phyloP scores from a whole-genome alignment of 2,113 vertebrate genomes.

The Muntiacus reevesi region DNA sequence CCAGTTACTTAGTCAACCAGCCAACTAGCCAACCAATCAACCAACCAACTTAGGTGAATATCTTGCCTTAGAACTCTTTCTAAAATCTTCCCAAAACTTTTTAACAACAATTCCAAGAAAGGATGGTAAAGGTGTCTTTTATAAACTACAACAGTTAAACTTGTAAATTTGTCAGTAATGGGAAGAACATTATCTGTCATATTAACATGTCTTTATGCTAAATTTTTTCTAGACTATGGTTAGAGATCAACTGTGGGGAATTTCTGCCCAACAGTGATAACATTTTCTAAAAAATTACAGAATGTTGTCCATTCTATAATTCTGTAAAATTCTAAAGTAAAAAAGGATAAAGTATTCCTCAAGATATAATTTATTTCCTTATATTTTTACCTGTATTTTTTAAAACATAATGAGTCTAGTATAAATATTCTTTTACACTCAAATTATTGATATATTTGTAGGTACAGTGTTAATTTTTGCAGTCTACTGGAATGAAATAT shows the following conservation, averaged over 20 bases:
- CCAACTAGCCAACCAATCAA: neutral
- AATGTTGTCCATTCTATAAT: neutral
- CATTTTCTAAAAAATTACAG: neutral
- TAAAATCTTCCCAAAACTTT: neutral
- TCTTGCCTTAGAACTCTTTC: neutral
- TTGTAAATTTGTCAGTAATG: neutral
- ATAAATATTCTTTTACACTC: neutral
- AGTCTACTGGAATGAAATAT: neutral
- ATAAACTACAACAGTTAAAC: neutral
- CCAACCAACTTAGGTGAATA: neutral
- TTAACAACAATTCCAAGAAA: neutral
- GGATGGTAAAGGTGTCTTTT: neutral
- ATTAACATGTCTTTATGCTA: neutral
- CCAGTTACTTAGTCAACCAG: neutral
- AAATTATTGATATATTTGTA: neutral
- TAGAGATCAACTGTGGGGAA: neutral
- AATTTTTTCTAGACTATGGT: neutral
- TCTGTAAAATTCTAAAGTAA: neutral
- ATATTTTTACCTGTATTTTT: constrained; percentile 2
- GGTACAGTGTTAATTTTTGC: neutral
- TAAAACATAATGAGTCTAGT: neutral
- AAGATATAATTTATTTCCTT: neutral
- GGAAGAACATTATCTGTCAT: neutral
- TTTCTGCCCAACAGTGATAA: neutral
- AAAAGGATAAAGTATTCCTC: neutral